Percentiles rank a stretch among this genome's conserved stretches.
phyloP scores from a whole-genome alignment of 2,113 vertebrate genomes.

The Corydoras maculifer region DNA sequence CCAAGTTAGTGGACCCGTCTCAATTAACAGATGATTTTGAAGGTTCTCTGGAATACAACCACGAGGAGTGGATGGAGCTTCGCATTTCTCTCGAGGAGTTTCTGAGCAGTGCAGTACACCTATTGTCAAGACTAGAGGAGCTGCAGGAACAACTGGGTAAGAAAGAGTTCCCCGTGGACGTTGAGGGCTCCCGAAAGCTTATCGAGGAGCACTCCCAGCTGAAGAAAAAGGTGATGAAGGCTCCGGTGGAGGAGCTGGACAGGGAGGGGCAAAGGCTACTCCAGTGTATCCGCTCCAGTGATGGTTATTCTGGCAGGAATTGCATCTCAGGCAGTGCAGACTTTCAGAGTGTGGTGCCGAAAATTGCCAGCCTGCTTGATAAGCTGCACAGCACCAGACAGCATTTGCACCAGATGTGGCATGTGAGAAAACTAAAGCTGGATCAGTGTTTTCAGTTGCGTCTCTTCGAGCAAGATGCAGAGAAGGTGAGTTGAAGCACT shows the following conservation, averaged over 20 bases:
- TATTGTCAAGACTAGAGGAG: conserved; percentile 89
- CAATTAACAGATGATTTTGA: conserved; percentile 97
- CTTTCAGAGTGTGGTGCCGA: conserved; percentile 96
- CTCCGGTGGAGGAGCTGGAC: conserved; percentile 94
- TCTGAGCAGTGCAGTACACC: conserved; percentile 87
- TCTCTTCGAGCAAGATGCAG: conserved; percentile 95
- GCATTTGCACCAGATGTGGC: conserved; percentile 96
- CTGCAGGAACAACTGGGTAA: conserved; percentile 89
- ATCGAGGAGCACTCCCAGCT: conserved; percentile 95
- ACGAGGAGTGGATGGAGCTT: conserved; percentile 94
- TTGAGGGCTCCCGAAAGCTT: conserved; percentile 87
- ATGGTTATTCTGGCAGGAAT: conserved; percentile 90
- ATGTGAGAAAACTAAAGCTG: conserved; percentile 90
- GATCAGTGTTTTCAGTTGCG: conserved; percentile 98
- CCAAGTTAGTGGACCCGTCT: conserved; percentile 93
- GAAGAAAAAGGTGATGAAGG: conserved; percentile 97
- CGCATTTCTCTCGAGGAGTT: conserved; percentile 92
- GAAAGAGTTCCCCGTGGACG: conserved; percentile 93
- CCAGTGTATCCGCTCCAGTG: conserved; percentile 89
- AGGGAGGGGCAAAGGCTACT: conserved; percentile 90
- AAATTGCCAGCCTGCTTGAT: conserved; percentile 95
- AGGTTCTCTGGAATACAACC: conserved; percentile 94
- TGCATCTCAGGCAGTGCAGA: conserved; percentile 95
- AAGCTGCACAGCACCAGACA: conserved; percentile 96
- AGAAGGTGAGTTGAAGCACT: conserved; percentile 74